Evolutionary conservation across 2,113 vertebrate species (phyloP).

Genomic region (Leptocoma aspasia): DNA sequence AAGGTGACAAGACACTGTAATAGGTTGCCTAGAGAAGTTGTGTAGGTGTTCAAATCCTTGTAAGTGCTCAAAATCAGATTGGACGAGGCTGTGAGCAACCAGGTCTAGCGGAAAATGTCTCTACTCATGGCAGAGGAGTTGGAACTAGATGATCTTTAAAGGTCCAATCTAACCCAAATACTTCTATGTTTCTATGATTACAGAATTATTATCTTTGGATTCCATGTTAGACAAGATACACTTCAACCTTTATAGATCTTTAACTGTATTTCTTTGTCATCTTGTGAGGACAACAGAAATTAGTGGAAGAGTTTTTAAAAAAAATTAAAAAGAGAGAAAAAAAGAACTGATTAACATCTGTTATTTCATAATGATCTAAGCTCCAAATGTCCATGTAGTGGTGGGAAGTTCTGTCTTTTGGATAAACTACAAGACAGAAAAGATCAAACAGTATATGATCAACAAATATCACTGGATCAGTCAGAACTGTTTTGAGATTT

Average conservation of each 20-base stretch:
- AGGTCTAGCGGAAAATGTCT: not conserved
- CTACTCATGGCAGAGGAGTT: rapidly evolving
- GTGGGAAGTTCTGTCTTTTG: not conserved
- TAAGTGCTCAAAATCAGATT: not conserved
- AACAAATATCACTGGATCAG: not conserved
- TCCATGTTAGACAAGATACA: not conserved
- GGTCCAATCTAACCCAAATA: not conserved
- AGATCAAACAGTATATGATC: not conserved
- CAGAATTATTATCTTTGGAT: not conserved
- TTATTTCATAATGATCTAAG: not conserved
- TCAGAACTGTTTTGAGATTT: not conserved
- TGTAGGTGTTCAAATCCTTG: not conserved
- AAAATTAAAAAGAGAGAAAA: too few relatives aligned
- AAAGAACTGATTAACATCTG: not conserved
- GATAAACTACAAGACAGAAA: not conserved
- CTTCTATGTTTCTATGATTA: not conserved
- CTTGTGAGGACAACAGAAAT: not conserved
- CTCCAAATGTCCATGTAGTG: not conserved
- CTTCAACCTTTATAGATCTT: not conserved
- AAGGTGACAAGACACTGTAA: rapidly evolving
- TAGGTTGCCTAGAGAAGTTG: not conserved
- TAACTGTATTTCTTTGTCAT: not conserved
- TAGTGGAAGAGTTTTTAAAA: not conserved
- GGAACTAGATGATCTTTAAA: not conserved
- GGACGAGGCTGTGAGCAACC: not conserved